These are phyloP conservation scores for Suncus etruscus DNA, from an alignment of 2,113 vertebrate species.

Conservation along the genomic window DNA sequence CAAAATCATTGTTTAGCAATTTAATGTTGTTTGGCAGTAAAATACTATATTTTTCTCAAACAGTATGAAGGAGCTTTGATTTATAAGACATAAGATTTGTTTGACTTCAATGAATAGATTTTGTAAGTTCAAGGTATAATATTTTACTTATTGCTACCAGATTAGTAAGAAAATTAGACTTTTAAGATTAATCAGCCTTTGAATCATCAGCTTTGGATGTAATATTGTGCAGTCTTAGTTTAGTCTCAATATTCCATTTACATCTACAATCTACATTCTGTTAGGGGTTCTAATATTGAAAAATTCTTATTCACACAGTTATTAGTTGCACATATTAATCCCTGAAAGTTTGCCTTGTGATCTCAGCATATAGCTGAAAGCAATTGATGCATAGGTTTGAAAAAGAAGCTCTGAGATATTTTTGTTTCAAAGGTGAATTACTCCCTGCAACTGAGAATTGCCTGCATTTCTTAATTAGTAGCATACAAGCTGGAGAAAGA, in stretches of 20 bases:
- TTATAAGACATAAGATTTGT: conserved; percentile 53
- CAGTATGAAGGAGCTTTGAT: neutral
- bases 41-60: conserved; percentile 49
- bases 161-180: conserved; percentile 59
- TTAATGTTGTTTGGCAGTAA: neutral
- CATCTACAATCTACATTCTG: conserved; percentile 50
- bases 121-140: conserved; percentile 64
- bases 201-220: conserved; percentile 11
- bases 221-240: conserved; percentile 50
- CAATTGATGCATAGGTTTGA: conserved; percentile 51
- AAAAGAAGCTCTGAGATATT: conserved; percentile 53
- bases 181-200: conserved; percentile 56
- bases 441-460: neutral
- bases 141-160: conserved; percentile 63
- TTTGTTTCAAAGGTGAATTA: conserved; percentile 47
- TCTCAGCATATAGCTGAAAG: neutral
- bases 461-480: conserved; percentile 58
- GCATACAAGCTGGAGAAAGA: neutral
- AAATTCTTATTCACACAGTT: neutral
- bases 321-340: conserved; percentile 48
- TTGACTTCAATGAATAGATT: conserved; percentile 64
- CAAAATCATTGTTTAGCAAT: neutral
- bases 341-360: conserved; percentile 30
- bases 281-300: neutral
- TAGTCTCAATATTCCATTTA: conserved; percentile 40